Base-by-base conservation (phyloP, 2,797 vertebrate genomes). In the Ctenochaetus hawaiiensis region DNA sequence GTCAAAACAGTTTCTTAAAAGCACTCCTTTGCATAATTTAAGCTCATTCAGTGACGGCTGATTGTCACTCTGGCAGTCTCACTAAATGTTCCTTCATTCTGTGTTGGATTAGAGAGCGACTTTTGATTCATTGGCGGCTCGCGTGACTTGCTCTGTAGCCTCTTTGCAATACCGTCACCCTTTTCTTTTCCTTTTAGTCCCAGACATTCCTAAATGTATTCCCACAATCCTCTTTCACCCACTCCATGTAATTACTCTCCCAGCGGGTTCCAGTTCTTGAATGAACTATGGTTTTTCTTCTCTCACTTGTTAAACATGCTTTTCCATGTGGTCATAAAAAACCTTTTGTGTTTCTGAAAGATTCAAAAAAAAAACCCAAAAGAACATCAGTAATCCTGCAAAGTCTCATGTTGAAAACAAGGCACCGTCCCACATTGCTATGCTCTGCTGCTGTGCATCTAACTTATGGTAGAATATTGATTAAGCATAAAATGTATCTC, bases 181-280 rank as follows among this genome's bases (percentile, higher is more conserved):
- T 57, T 59, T 68, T 71, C 48, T 18, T 78, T 30, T 76, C 18
- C 18, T 57, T 45, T 82, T 75, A 66, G 53, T 45, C 43, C 23
- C 53, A 60, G 56, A 77, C 70, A 74, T 82, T 83, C 66, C 71
- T 62, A 53, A 83, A 78, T 75, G 17, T 73, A 77, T 81, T 75
- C 75, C 64, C 57, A 54, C 63, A 79, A 75, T 87, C 71, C 77
- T 65, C 67, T 78, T 85, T 67, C 54, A 83, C 67, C 63, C 57
- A 74, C 63, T 81, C 80, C 22, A 14, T 61, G 26, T 86, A 90
- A 90, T 87, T 72, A 81, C 69, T 67, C 70, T 85, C 76, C 83
- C 75, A 51, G 53, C 72, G 71, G 67, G 82, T 45, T 62, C 18
- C 17, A 67, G 82, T 83, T 73, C 87, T 81, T 4, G 72, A 71